Evolutionary conservation across 2,113 vertebrate species (phyloP).

Genomic region (Haemorhous mexicanus): DNA sequence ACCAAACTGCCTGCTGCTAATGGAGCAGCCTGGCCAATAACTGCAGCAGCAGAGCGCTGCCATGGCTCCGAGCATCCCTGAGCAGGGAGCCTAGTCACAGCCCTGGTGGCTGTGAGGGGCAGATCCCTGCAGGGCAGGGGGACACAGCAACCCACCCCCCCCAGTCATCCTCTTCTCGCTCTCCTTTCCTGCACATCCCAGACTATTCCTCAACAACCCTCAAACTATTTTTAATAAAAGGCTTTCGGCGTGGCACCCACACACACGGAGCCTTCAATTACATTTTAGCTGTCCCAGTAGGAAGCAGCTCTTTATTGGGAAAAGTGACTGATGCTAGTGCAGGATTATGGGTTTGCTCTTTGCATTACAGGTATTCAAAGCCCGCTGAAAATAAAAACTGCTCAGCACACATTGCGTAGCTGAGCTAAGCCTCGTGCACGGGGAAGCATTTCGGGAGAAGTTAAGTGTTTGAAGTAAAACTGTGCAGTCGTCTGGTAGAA

Average conservation of each 20-base stretch:
- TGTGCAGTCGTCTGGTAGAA: not conserved
- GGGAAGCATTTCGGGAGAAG: not conserved
- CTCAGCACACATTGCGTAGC: not conserved
- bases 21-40: not conserved
- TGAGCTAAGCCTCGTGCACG: not conserved
- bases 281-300: slow-evolving; percentile 17
- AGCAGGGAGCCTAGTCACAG: accelerated
- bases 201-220: not conserved
- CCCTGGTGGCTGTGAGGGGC: accelerated
- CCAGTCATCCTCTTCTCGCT: not conserved
- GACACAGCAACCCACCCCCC: accelerated
- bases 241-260: not conserved
- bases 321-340: not conserved
- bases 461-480: slow-evolving; percentile 18
- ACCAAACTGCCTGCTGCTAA: not conserved
- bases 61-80: accelerated
- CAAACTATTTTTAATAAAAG: not conserved
- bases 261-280: not conserved
- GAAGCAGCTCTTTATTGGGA: not conserved
- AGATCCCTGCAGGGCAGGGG: not conserved
- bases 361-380: not conserved
- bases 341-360: not conserved
- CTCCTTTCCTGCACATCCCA: not conserved
- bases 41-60: not conserved
- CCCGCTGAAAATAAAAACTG: not conserved